These are phyloP conservation scores for Clanis bilineata DNA, from an alignment of 2,888 invertebrate genomes.

Conservation along the genomic window DNA sequence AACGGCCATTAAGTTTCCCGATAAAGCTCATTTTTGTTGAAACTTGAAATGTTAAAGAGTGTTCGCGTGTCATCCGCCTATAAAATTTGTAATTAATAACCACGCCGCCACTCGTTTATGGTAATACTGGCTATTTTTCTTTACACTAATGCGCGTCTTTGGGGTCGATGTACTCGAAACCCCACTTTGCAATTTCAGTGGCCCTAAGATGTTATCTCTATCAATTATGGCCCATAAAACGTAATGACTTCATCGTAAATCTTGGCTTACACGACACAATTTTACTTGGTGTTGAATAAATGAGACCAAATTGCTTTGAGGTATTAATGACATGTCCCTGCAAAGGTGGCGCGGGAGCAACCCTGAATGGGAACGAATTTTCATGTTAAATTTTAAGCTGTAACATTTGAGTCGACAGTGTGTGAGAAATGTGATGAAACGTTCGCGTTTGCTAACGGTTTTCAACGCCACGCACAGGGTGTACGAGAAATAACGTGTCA, in stretches of 20 bases:
- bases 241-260: conserved; percentile 81
- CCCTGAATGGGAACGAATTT: conserved; percentile 2
- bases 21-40: conserved; percentile 15
- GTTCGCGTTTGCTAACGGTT: neutral
- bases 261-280: conserved; percentile 76
- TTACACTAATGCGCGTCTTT: conserved; percentile 69
- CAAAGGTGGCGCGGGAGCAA: conserved; percentile 22
- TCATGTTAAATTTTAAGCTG: neutral
- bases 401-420: neutral
- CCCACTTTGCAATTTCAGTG: conserved; percentile 76
- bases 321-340: conserved; percentile 61
- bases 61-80: conserved; percentile 62
- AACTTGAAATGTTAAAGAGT: conserved; percentile 34
- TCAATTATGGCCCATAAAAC: conserved; percentile 80
- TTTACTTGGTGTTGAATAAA: conserved; percentile 76
- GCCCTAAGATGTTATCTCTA: conserved; percentile 75
- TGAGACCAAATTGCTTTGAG: conserved; percentile 64
- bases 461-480: neutral
- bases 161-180: conserved; percentile 68
- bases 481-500: neutral
- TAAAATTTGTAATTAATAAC: conserved; percentile 76
- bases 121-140: conserved; percentile 70
- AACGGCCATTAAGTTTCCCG: neutral
- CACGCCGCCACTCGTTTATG: conserved; percentile 69
- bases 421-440: neutral